Percentiles rank a stretch among this genome's conserved stretches.
These are phyloP conservation scores for Calephelis perditalis DNA, from an alignment of 2,888 invertebrate species.

Conservation along the genomic window DNA sequence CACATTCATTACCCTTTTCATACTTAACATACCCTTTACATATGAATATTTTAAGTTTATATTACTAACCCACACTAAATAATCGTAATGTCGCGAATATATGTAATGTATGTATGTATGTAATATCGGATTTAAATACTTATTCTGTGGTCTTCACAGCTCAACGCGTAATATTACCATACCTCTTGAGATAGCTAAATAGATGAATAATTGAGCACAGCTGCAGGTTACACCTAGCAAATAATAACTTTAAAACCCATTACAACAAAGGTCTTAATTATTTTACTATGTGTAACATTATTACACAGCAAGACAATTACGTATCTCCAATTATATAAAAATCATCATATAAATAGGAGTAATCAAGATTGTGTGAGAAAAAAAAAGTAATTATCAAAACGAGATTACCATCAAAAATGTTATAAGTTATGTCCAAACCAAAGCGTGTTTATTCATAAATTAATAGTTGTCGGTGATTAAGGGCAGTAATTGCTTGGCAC, in stretches of 20 bases:
- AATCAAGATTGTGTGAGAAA: slow-evolving; percentile 70
- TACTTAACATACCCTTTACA: too few relatives aligned
- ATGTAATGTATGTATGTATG: too few relatives aligned
- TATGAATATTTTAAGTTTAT: too few relatives aligned
- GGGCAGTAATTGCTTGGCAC: slow-evolving; percentile 56
- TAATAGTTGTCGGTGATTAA: slow-evolving; percentile 71
- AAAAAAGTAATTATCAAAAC: slow-evolving; percentile 74
- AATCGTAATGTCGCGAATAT: too few relatives aligned
- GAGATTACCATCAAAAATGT: slow-evolving; percentile 74
- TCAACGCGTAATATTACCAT: too few relatives aligned
- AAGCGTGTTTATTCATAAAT: slow-evolving; percentile 67
- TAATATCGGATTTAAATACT: too few relatives aligned
- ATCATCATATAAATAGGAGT: slow-evolving; percentile 67
- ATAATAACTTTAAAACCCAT: not conserved
- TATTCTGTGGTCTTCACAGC: too few relatives aligned
- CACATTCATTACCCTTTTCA: too few relatives aligned
- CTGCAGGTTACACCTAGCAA: too few relatives aligned
- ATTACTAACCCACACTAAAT: too few relatives aligned
- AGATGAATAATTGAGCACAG: too few relatives aligned
- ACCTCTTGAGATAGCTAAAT: too few relatives aligned
- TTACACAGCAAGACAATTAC: not conserved
- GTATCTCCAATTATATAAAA: slow-evolving; percentile 42
- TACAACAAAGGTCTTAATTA: not conserved
- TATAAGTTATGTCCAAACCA: slow-evolving; percentile 61
- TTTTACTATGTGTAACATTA: slow-evolving; percentile 7